These are phyloP conservation scores for Holothuria leucospilota DNA, from an alignment of 53 echinoderm and acorn worm species.

Conservation along the genomic window DNA sequence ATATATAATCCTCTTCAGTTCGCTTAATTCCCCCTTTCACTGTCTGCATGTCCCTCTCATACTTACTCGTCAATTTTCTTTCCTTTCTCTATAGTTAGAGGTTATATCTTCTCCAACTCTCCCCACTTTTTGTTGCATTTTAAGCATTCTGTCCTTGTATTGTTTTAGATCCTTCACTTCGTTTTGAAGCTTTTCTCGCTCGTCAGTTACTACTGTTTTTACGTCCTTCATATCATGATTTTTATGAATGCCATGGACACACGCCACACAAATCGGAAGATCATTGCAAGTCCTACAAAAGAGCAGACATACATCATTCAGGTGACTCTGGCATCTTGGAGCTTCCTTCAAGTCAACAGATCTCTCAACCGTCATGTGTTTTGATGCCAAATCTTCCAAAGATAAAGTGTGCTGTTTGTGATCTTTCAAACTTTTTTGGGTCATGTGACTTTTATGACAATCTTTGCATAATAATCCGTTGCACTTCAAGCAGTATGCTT, in stretches of 20 bases:
- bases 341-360: neutral
- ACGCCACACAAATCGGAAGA: neutral
- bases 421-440: neutral
- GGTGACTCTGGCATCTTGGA: constrained; percentile 6
- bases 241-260: neutral
- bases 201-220: neutral
- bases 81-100: too few species aligned
- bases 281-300: neutral
- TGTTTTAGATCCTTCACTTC: too few species aligned
- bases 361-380: constrained; percentile 5
- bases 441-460: neutral
- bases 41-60: too few species aligned
- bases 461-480: neutral
- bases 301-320: neutral
- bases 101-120: too few species aligned
- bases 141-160: too few species aligned
- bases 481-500: constrained; percentile 12
- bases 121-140: too few species aligned
- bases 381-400: neutral
- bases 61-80: too few species aligned
- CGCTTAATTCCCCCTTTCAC: too few species aligned
- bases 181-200: neutral
- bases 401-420: neutral
- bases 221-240: neutral
- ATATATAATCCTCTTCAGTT: too few species aligned